Base-by-base conservation (phyloP, 2,888 invertebrate species). In the Dryococelus australis region DNA sequence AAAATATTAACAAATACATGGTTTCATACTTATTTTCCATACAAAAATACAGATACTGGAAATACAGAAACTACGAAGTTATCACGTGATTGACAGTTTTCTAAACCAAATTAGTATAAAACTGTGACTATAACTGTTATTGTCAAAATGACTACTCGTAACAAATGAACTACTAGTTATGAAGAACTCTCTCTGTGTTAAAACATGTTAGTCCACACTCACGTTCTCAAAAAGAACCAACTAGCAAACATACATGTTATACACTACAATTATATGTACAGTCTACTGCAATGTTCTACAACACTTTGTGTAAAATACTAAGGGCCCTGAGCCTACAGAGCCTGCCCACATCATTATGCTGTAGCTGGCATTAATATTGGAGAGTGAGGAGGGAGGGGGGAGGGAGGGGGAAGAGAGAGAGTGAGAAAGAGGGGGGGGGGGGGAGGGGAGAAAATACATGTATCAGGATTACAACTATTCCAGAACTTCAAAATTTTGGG, bases 251-350 rank as follows among this genome's bases (percentile, higher is more conserved):
- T 65, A 65, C 65, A 65, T 20, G 8, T 65, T 65, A 16, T 24
- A 65, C n/a, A 65, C 65, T 65, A 65, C n/a, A 65, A 65, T 65
- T 65, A 65, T 65, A n/a, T 65, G n/a, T 24, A 65, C 65, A 65
- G n/a, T 65, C 65, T 65, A 65, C 65, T 24, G 65, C 20, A 16
- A 65, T 24, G 16, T 65, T 24, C 65, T 65, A 65, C n/a, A 9
- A 65, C n/a, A 24, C 65, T 65, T n/a, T 24, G 4, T 65, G 65
- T 65, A 65, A 65, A 65, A 65, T 65, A 65, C n/a, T 24, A n/a
- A 65, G n/a, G 65, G 20, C 12, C 16, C 65, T 24, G 65, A n/a
- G 24, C 65, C 16, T 65, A 65, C 65, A 65, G 20, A 65, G 8
- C 35, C 35, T 65, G 65, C 16, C 65, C 20, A 65, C 65, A 47